Conservation (phyloP, 2,797 vertebrate genomes). For the Anomalospiza imberbis region DNA sequence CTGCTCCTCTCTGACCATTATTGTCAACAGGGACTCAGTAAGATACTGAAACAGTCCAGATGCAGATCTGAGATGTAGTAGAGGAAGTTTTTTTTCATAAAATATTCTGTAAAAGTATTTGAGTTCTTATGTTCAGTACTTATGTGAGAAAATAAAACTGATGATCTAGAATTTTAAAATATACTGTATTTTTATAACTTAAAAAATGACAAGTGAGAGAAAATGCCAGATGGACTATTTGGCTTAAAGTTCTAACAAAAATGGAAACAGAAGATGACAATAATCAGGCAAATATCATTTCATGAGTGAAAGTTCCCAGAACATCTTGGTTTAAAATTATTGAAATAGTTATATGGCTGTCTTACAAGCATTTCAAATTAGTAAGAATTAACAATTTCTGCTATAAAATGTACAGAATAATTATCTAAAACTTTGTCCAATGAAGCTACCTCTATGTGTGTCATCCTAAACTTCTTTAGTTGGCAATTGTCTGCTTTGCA, state of each 20-base stretch:
- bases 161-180: slow-evolving; percentile 45
- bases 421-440: slow-evolving; percentile 38
- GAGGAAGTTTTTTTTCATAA: not conserved
- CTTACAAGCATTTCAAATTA: slow-evolving; percentile 47
- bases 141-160: slow-evolving; percentile 39
- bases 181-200: slow-evolving; percentile 56
- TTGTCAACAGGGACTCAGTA: slow-evolving; percentile 50
- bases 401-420: slow-evolving; percentile 33
- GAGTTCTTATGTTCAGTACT: slow-evolving; percentile 31
- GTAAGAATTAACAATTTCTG: slow-evolving; percentile 21
- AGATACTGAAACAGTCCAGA: slow-evolving; percentile 54
- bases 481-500: not conserved
- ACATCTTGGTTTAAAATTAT: slow-evolving; percentile 54
- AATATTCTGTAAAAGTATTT: slow-evolving; percentile 20
- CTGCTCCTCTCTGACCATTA: slow-evolving; percentile 22
- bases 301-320: slow-evolving; percentile 49
- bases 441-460: not conserved
- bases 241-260: slow-evolving; percentile 66
- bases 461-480: not conserved
- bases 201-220: slow-evolving; percentile 53
- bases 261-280: slow-evolving; percentile 47
- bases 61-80: slow-evolving; percentile 39
- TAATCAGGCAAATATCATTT: slow-evolving; percentile 46
- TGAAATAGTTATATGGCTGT: slow-evolving; percentile 51
- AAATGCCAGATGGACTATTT: slow-evolving; percentile 70